These are phyloP conservation scores for Heteractis magnifica DNA, from an alignment of 92 coral and sea anemone genomes.

Conservation along the genomic window DNA sequence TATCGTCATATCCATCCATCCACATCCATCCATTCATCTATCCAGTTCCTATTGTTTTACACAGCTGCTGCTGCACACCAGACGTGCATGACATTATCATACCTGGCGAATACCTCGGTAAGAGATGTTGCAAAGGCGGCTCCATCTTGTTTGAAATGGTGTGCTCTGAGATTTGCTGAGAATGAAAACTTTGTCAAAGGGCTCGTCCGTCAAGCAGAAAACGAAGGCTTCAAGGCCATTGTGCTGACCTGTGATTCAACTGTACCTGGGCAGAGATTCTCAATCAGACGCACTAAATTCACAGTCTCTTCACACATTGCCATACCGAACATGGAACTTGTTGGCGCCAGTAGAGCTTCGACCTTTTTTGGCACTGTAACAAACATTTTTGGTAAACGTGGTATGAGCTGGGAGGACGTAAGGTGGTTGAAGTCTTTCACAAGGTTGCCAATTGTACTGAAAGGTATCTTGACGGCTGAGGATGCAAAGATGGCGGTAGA, in stretches of 20 bases:
- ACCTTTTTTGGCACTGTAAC: background rate
- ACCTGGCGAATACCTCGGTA: background rate
- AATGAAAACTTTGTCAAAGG: background rate
- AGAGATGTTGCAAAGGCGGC: constrained; percentile 26
- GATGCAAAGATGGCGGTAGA: constrained; percentile 72
- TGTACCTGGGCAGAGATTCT: background rate
- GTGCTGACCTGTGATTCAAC: constrained; percentile 36
- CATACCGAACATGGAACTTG: background rate
- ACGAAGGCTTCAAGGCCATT: constrained; percentile 41
- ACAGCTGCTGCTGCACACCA: background rate
- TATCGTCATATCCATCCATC: background rate
- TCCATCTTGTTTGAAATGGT: constrained; percentile 35
- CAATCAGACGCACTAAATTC: background rate
- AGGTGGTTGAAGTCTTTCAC: constrained; percentile 60
- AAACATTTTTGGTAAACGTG: background rate
- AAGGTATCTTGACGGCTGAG: constrained; percentile 72
- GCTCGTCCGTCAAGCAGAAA: constrained; percentile 37
- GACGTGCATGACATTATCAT: background rate
- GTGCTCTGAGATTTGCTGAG: constrained; percentile 21
- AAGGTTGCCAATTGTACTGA: constrained; percentile 56
- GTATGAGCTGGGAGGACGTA: constrained; percentile 41
- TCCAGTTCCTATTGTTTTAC: no score
- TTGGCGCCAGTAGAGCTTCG: background rate
- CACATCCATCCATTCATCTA: background rate
- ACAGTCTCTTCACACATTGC: background rate